A percentile compares a stretch with the other conserved stretches of the same genome.
Evolutionary conservation across 2,888 invertebrate genomes (phyloP).

Genomic region (Serripes groenlandicus): DNA sequence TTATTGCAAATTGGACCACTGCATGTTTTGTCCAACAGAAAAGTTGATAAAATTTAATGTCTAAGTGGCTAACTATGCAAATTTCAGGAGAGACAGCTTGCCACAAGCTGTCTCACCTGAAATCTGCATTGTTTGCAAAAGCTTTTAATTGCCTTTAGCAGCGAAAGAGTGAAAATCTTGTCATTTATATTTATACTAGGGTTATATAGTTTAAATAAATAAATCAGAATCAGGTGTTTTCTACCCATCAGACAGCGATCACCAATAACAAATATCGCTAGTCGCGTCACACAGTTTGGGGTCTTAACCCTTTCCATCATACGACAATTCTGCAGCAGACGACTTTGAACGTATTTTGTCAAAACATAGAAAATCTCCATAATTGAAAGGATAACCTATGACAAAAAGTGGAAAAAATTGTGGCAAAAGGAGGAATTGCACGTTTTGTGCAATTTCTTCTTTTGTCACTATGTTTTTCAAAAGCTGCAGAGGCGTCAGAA

Average conservation of each 20-base stretch:
- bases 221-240: slow-evolving; percentile 3
- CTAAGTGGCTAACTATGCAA: not conserved
- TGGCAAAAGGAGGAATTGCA: no score
- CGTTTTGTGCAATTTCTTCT: no score
- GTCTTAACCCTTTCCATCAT: no score
- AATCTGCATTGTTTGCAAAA: not conserved
- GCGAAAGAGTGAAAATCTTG: not conserved
- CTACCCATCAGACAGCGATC: slow-evolving; percentile 9
- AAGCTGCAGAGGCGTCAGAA: no score
- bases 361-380: no score
- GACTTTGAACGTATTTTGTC: no score
- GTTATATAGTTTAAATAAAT: slow-evolving; percentile 13
- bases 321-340: no score
- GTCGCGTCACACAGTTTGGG: no score
- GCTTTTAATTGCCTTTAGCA: not conserved
- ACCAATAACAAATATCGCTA: no score
- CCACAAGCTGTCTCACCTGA: not conserved
- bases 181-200: not conserved
- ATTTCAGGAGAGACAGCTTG: not conserved
- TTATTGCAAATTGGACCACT: not conserved
- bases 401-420: no score
- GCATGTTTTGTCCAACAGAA: not conserved
- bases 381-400: no score
- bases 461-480: no score
- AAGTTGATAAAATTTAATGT: not conserved